Percentiles rank a stretch among this genome's conserved stretches.
These are phyloP conservation scores for Tenthredo notha DNA, from an alignment of 2,888 invertebrate genomes.

Conservation along the genomic window DNA sequence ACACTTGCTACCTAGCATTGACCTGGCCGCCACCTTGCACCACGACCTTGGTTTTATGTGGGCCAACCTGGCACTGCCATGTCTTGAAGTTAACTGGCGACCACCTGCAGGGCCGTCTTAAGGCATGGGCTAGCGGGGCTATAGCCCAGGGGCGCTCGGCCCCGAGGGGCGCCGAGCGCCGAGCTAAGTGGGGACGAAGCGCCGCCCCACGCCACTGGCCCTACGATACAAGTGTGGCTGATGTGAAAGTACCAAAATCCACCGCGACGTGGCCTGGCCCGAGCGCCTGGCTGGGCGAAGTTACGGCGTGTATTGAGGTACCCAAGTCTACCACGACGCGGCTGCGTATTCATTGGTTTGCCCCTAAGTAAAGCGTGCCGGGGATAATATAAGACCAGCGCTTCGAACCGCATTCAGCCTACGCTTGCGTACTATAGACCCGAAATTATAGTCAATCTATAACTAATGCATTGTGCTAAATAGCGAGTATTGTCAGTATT, in stretches of 20 bases:
- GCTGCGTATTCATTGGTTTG: constrained; percentile 15
- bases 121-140: too few species aligned
- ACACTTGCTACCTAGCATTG: too few species aligned
- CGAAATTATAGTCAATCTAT: too few species aligned
- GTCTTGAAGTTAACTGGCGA: too few species aligned
- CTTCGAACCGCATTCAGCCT: background rate
- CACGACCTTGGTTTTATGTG: too few species aligned
- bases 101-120: too few species aligned
- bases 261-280: background rate
- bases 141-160: background rate
- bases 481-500: too few species aligned
- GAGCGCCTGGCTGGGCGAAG: constrained; percentile 21
- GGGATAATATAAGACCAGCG: background rate
- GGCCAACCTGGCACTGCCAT: too few species aligned
- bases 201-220: constrained; percentile 12
- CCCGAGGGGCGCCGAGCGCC: background rate
- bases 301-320: constrained; percentile 29
- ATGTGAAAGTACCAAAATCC: constrained; percentile 26
- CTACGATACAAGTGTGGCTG: constrained; percentile 30
- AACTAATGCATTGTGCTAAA: too few species aligned
- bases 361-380: constrained; percentile 12
- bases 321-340: background rate
- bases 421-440: background rate
- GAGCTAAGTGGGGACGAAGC: too few species aligned
- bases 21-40: too few species aligned